These are phyloP conservation scores for Ctenosaura bakeri DNA, from an alignment of 2,797 vertebrate genomes.

Conservation along the genomic window DNA sequence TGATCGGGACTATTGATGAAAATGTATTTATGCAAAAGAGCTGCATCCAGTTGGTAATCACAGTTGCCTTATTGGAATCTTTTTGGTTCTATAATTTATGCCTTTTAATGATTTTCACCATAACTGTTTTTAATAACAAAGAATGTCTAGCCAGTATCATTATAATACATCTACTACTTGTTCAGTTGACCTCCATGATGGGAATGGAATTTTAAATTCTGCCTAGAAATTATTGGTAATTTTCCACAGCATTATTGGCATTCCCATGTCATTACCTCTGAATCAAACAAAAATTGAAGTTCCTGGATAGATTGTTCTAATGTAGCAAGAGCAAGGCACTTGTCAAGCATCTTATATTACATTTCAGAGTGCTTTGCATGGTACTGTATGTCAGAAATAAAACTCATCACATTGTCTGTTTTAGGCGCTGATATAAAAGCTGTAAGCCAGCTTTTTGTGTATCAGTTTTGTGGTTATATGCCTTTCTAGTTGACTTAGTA, in stretches of 20 bases:
- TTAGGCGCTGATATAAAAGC: conserved; percentile 77
- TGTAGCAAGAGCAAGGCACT: conserved; percentile 63
- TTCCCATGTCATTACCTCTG: conserved; percentile 9
- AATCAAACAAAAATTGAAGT: conserved; percentile 45
- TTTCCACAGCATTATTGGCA: neutral
- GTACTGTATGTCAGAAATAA: conserved; percentile 61
- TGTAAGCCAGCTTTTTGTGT: conserved; percentile 40
- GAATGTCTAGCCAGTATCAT: conserved; percentile 55
- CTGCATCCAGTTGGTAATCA: conserved; percentile 62
- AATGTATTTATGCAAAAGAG: neutral
- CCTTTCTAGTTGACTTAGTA: neutral
- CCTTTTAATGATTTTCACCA: conserved; percentile 73
- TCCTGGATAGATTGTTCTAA: conserved; percentile 57
- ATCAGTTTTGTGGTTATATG: neutral
- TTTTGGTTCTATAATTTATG: conserved; percentile 68
- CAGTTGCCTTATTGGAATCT: conserved; percentile 79
- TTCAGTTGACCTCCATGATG: conserved; percentile 17
- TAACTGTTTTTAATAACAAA: conserved; percentile 65
- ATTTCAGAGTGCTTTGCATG: conserved; percentile 66
- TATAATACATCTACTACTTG: conserved; percentile 52
- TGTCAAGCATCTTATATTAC: conserved; percentile 1
- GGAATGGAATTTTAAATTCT: neutral
- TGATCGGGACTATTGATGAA: neutral
- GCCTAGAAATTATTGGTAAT: neutral
- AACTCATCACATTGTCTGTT: conserved; percentile 67